Evolutionary conservation across 2,113 vertebrate genomes (phyloP).

Genomic region (Plecotus auritus): DNA sequence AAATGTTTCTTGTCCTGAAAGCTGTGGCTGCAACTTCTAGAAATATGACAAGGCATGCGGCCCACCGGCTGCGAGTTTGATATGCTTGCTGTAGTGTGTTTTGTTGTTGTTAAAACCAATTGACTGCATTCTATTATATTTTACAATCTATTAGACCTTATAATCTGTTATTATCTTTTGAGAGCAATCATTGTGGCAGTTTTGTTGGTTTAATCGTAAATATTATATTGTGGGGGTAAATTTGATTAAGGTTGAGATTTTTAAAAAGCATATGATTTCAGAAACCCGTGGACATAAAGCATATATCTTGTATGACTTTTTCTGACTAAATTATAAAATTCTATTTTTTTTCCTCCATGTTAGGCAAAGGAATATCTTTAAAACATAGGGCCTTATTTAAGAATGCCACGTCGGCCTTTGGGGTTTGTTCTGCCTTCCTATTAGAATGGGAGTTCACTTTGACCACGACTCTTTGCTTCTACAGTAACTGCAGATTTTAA

Average conservation of each 20-base stretch:
- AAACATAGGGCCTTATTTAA: slow-evolving; percentile 7
- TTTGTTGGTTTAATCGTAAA: background rate
- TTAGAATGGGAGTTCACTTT: background rate
- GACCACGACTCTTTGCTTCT: background rate
- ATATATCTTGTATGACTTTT: slow-evolving; percentile 14
- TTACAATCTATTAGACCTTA: background rate
- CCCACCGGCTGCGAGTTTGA: too few species aligned
- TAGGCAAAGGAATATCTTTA: slow-evolving; percentile 7
- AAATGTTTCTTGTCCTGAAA: too few species aligned
- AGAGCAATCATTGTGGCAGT: background rate
- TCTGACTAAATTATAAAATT: slow-evolving; percentile 4
- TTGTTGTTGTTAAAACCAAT: background rate
- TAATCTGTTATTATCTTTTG: background rate
- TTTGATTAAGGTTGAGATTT: slow-evolving; percentile 17
- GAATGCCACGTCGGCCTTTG: background rate
- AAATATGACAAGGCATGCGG: too few species aligned
- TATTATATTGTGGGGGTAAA: background rate
- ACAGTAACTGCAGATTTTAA: background rate
- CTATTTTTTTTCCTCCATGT: background rate
- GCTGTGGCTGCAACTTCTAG: too few species aligned
- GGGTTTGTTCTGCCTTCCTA: background rate
- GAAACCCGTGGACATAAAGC: slow-evolving; percentile 36
- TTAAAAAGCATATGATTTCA: slow-evolving; percentile 18
- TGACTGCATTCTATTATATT: background rate
- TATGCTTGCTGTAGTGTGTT: background rate